Base-by-base conservation (phyloP, 2,888 invertebrate species). In the Acronicta leporina region DNA sequence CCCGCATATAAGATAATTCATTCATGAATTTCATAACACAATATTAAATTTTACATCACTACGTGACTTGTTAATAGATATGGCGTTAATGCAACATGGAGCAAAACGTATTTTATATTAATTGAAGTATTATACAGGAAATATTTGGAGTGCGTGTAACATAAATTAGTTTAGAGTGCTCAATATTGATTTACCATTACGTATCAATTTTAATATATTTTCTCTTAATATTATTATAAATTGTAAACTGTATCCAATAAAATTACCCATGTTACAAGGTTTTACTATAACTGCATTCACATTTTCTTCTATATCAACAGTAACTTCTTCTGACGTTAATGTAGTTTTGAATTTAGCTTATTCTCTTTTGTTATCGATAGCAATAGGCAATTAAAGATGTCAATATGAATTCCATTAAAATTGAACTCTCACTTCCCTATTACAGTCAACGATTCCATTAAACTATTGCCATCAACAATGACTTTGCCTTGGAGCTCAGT, bases 11-110 rank as follows among this genome's bases (percentile, higher is more conserved):
- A 57, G 68, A 76, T 75, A 79, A 63, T 73, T 76, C 67, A 77
- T 79, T 80, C 77, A 80, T 64, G 50, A 75, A 67, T 70, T 67
- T 66, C 64, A 42, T 33, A 60, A 72, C 57, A 53, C 42, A 65
- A 66, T 66, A 68, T 64, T 61, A 72, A 50, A 30, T 50, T 69
- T 67, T 73, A 56, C 53, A 60, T 35, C 10, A 54, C 40, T 49
- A 55, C 68, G 68, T 69, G 73, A 68, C 68, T 73, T 5, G 49
- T 47, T 46, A 72, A 71, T 71, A 65, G 47, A 47, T 48, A 54
- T 9, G 47, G 40, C 47, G 30, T 65, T 45, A 57, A 49, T 49
- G 54, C 50, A 72, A 72, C 60, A 60, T 41, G 66, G 40, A 42
- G 30, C 25, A 6, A 52, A 40, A 42, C 49, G 42, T 30, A 41